phyloP scores from a whole-genome alignment of 2,113 vertebrate genomes.

The Heteronetta atricapilla region DNA sequence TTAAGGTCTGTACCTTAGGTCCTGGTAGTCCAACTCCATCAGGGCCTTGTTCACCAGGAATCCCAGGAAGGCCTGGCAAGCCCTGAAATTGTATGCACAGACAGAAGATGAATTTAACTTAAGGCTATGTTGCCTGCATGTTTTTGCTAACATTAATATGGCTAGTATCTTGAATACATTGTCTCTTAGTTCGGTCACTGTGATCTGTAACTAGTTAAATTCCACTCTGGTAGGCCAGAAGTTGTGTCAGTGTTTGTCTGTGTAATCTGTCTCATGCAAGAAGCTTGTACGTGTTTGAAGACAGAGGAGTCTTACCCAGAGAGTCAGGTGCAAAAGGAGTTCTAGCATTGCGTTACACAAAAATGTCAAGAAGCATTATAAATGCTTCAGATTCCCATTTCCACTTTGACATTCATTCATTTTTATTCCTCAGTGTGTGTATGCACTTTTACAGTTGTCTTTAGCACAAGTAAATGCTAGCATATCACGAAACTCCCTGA shows the following conservation, averaged over 20 bases:
- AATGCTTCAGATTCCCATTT: background rate
- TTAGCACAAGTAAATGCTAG: background rate
- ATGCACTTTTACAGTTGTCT: background rate
- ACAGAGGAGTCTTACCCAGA: background rate
- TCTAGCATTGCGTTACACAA: background rate
- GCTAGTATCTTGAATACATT: background rate
- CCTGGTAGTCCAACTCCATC: slow-evolving; percentile 87
- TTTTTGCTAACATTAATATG: background rate
- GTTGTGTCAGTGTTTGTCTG: background rate
- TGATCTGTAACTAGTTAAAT: background rate
- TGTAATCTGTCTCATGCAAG: background rate
- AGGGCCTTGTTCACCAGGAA: slow-evolving; percentile 81
- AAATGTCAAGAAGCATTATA: background rate
- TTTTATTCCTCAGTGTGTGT: background rate
- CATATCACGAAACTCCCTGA: background rate
- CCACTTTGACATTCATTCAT: background rate
- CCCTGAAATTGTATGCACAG: slow-evolving; percentile 74
- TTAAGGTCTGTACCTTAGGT: slow-evolving; percentile 81
- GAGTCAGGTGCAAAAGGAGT: background rate
- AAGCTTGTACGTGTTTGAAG: background rate
- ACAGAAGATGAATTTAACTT: background rate
- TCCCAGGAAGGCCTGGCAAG: slow-evolving; percentile 83
- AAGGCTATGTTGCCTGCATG: background rate
- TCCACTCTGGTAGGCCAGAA: background rate
- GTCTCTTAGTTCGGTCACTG: background rate